Evolutionary conservation across 23 tunicate species (phyloP), one percentile per base, ranked within the genome.

Genomic region (Oikopleura dioica): DNA sequence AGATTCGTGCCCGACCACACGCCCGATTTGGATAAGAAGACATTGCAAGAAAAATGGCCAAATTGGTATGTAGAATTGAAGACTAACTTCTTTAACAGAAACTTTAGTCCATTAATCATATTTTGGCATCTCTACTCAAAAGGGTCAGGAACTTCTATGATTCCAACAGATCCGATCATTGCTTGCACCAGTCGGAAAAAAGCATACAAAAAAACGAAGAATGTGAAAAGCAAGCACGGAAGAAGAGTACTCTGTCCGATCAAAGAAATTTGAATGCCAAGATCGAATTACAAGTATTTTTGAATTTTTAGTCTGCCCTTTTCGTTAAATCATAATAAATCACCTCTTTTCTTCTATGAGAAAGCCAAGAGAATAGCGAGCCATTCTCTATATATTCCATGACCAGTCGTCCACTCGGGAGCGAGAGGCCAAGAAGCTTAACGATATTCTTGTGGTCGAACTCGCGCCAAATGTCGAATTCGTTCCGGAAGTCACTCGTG

Each of bases 51-150:
- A 2, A 63, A 63, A 23, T 28, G 26, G 30, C 33, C 30, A 63
- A 63, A 63, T 31, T 63, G n/a, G n/a, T n/a, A n/a, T n/a, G n/a
- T n/a, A n/a, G n/a, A n/a, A n/a, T n/a, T n/a, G n/a, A n/a, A n/a
- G n/a, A n/a, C n/a, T n/a, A n/a, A n/a, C n/a, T n/a, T n/a, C n/a
- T n/a, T n/a, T n/a, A n/a, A n/a, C n/a, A n/a, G n/a, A n/a, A n/a
- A n/a, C n/a, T n/a, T n/a, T n/a, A n/a, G 72, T 63, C 72, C 72
- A 31, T 31, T 63, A 12, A 63, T 63, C 30, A 63, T 63, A 23
- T 63, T 63, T 63, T 63, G 72, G 72, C 72, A 63, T 63, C 33
- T 63, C 33, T 63, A 63, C 72, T 63, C 72, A 63, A 63, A 63
- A 28, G 72, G n/a, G n/a, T n/a, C n/a, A n/a, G n/a, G n/a, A n/a